Evolutionary conservation across 2,113 vertebrate genomes (phyloP).

Genomic region (Mustelus asterias): DNA sequence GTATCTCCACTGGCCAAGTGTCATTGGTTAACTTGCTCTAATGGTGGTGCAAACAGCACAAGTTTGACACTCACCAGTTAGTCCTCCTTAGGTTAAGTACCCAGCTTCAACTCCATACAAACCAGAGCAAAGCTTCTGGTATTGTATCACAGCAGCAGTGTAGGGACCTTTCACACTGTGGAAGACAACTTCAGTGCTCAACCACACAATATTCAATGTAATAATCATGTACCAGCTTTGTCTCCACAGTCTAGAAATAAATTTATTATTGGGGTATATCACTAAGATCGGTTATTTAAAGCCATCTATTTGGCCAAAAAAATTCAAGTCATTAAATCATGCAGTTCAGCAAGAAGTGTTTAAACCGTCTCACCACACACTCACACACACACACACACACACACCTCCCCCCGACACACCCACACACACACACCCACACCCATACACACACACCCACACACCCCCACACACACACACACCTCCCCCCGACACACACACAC

Average conservation of each 20-base stretch:
- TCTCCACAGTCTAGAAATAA: neutral
- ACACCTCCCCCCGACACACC: no score
- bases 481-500: no score
- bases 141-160: neutral
- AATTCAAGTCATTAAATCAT: neutral
- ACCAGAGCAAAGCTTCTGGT: neutral
- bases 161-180: neutral
- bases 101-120: neutral
- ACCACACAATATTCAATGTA: neutral
- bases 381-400: no score
- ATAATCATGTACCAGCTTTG: neutral
- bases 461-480: no score
- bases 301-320: neutral
- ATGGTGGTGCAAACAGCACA: neutral
- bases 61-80: neutral
- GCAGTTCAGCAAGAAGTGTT: neutral
- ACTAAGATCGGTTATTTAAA: neutral
- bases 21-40: neutral
- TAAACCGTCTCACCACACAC: neutral
- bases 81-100: neutral
- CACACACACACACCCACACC: no score
- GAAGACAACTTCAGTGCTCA: neutral
- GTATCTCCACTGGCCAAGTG: neutral
- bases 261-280: neutral
- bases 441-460: no score